Evolutionary conservation across 2,113 vertebrate genomes (phyloP).

Genomic region (Ursus arctos): DNA sequence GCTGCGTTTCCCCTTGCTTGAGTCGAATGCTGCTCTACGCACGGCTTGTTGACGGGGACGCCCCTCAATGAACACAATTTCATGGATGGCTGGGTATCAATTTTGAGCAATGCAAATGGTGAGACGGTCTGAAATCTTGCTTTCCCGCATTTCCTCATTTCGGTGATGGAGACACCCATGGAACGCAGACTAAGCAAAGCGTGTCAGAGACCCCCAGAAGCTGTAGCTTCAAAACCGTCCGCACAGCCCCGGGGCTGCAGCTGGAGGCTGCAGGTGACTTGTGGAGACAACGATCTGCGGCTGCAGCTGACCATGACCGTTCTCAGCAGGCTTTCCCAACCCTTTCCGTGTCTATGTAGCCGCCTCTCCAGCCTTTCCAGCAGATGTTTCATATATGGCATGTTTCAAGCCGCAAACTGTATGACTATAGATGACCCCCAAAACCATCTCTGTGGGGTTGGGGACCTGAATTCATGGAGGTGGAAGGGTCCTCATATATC

Average conservation of each 20-base stretch:
- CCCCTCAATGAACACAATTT: conserved; percentile 69
- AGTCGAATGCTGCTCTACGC: not conserved
- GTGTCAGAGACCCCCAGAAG: conserved; percentile 45
- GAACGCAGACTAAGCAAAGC: conserved; percentile 51
- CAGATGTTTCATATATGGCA: not conserved
- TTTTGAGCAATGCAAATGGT: conserved; percentile 73
- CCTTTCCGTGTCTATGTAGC: not conserved
- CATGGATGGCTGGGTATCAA: conserved; percentile 60
- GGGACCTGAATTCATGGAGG: not conserved
- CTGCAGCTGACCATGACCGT: not conserved
- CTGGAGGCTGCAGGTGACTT: not conserved
- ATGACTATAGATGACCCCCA: not conserved
- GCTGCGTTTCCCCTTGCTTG: not conserved
- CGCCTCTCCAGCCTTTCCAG: not conserved
- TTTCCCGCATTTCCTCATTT: conserved; percentile 62
- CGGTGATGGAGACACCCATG: not conserved
- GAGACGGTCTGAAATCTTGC: conserved; percentile 58
- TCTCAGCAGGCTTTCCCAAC: not conserved
- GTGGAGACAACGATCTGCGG: not conserved
- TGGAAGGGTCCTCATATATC: not conserved
- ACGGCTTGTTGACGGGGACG: not conserved
- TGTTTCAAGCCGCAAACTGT: not conserved
- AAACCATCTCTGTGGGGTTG: not conserved
- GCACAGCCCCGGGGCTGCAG: not conserved
- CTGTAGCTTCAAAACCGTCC: not conserved